phyloP scores from a whole-genome alignment of 2,113 vertebrate genomes.

The Chaetorhynchus papuensis region DNA sequence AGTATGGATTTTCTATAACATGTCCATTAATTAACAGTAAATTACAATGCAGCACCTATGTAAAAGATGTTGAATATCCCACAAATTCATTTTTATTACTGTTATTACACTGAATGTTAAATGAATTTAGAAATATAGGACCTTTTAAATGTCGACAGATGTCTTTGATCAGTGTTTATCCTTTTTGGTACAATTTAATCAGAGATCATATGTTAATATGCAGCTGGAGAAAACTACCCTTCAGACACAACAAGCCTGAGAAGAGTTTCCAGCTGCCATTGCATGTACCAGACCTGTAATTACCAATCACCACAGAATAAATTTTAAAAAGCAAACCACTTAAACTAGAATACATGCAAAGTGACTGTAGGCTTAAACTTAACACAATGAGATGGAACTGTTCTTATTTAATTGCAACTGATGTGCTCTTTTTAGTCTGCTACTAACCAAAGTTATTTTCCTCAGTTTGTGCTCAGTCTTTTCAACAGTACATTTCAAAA shows the following conservation, averaged over 20 bases:
- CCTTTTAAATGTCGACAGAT: slow-evolving; percentile 42
- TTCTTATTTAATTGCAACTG: not conserved
- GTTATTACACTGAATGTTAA: slow-evolving; percentile 19
- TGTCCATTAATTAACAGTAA: slow-evolving; percentile 30
- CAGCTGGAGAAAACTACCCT: slow-evolving; percentile 48
- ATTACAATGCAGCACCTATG: slow-evolving; percentile 35
- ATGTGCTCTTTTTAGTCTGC: not conserved
- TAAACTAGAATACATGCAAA: not conserved
- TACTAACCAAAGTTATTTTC: not conserved
- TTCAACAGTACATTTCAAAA: not conserved
- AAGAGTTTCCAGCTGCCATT: slow-evolving; percentile 44
- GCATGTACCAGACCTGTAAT: slow-evolving; percentile 19
- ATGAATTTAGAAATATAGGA: slow-evolving; percentile 19
- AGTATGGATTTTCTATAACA: slow-evolving; percentile 1
- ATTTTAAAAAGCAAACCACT: not conserved
- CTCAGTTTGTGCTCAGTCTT: not conserved
- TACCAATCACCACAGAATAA: slow-evolving; percentile 49
- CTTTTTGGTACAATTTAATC: slow-evolving; percentile 50
- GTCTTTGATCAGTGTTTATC: slow-evolving; percentile 61
- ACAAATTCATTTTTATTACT: slow-evolving; percentile 48
- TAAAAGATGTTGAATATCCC: slow-evolving; percentile 12
- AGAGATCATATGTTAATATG: slow-evolving; percentile 53
- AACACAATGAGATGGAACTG: not conserved
- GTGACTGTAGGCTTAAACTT: not conserved
- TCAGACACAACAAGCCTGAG: slow-evolving; percentile 40